Evolutionary conservation across 1,140 invertebrate species (phyloP).

Genomic region (Parapsyche elsis): DNA sequence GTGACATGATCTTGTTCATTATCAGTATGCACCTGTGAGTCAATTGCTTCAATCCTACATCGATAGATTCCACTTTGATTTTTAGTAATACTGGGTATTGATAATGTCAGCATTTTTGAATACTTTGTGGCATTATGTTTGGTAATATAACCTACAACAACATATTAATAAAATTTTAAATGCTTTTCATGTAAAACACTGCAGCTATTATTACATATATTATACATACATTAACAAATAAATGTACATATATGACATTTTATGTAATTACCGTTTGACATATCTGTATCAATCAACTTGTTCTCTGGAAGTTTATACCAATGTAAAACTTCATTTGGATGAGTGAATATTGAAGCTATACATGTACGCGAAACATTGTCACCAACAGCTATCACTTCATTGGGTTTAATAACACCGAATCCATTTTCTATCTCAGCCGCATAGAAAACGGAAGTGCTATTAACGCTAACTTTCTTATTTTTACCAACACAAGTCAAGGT

Average conservation of each 20-base stretch:
- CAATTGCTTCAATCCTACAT: constrained; percentile 7
- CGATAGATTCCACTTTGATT: not conserved
- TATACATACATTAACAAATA: not conserved
- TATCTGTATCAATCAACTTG: constrained; percentile 36
- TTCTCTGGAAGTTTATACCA: constrained; percentile 30
- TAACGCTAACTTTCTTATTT: constrained; percentile 20
- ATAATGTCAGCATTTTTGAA: constrained; percentile 5
- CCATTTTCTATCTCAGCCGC: constrained; percentile 61
- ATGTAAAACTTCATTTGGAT: constrained; percentile 60
- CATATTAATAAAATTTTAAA: not conserved
- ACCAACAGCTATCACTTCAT: constrained; percentile 63
- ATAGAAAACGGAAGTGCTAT: constrained; percentile 30
- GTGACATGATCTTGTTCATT: not conserved
- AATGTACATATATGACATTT: too few species aligned
- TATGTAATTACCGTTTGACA: constrained; percentile 40
- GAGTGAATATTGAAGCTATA: constrained; percentile 66
- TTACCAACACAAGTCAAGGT: constrained; percentile 44
- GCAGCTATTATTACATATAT: not conserved
- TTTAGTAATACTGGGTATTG: not conserved
- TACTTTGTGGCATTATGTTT: not conserved
- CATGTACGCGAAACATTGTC: constrained; percentile 68
- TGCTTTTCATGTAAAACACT: not conserved
- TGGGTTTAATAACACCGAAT: constrained; percentile 61
- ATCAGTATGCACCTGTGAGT: constrained; percentile 56
- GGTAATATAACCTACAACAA: not conserved